Percentiles rank a stretch among this genome's conserved stretches.
Evolutionary conservation across 2,797 vertebrate species (phyloP).

Genomic region (Emydoidea blandingii): DNA sequence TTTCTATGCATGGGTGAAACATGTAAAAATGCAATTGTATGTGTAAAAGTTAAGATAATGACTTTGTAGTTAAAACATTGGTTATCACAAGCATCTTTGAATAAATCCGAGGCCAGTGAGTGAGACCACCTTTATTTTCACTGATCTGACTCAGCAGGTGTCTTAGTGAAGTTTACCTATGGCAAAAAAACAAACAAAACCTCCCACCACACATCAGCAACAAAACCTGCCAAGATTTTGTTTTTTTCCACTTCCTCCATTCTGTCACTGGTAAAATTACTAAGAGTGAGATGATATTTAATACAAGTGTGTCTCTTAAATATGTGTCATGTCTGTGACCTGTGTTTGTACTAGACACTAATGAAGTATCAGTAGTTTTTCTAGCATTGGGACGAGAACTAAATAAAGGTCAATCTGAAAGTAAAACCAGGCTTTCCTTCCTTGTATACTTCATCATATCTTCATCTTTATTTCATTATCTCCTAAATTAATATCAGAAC

Average conservation of each 20-base stretch:
- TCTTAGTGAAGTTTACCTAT: rapidly evolving
- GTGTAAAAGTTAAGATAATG: neutral
- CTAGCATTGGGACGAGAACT: neutral
- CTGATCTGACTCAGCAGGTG: neutral
- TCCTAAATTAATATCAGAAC: neutral
- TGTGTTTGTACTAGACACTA: neutral
- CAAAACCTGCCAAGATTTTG: neutral
- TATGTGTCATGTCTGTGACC: neutral
- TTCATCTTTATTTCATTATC: conserved; percentile 23
- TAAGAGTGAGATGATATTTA: neutral
- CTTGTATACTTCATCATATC: neutral
- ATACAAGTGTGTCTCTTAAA: too few species aligned
- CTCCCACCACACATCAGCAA: neutral
- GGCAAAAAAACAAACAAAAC: neutral
- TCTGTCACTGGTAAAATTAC: neutral
- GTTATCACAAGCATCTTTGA: neutral
- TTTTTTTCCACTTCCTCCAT: neutral
- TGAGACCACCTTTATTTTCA: neutral
- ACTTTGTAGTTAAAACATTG: neutral
- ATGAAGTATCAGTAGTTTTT: neutral
- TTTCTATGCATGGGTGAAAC: neutral
- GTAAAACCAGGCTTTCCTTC: neutral
- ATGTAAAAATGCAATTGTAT: neutral
- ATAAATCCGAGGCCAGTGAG: neutral
- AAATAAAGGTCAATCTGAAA: neutral